Conservation (phyloP, 2,113 vertebrate genomes). For the Saccopteryx leptura region DNA sequence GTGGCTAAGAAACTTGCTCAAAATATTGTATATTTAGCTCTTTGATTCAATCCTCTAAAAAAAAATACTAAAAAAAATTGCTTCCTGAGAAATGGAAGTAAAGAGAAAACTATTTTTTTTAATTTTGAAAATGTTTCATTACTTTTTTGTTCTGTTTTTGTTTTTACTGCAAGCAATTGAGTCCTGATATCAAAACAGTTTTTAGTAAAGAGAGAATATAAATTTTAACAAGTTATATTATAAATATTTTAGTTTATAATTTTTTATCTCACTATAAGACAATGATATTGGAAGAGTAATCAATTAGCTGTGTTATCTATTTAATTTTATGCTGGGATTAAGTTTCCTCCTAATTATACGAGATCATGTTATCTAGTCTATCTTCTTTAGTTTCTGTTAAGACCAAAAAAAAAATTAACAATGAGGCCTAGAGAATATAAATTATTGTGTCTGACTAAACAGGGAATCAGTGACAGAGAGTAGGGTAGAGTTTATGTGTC, state of each 20-base stretch:
- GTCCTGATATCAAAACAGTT: neutral
- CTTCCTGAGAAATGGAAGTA: neutral
- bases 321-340: neutral
- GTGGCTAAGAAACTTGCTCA: neutral
- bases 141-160: neutral
- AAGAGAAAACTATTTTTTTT: too few relatives aligned
- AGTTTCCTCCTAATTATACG: neutral
- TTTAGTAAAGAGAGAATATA: neutral
- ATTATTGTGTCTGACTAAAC: neutral
- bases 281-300: neutral
- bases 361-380: neutral
- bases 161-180: neutral
- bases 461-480: neutral
- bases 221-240: neutral
- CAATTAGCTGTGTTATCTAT: neutral
- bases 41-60: neutral
- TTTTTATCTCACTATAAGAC: neutral
- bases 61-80: neutral
- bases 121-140: too few relatives aligned
- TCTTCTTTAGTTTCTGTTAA: neutral
- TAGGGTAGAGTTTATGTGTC: rapidly evolving
- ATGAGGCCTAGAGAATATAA: neutral
- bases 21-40: neutral
- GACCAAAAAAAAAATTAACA: neutral
- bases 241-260: neutral